Percentiles rank a stretch among this genome's conserved stretches.
These are phyloP conservation scores for Tachysurus fulvidraco DNA, from an alignment of 2,113 vertebrate genomes.

Conservation along the genomic window DNA sequence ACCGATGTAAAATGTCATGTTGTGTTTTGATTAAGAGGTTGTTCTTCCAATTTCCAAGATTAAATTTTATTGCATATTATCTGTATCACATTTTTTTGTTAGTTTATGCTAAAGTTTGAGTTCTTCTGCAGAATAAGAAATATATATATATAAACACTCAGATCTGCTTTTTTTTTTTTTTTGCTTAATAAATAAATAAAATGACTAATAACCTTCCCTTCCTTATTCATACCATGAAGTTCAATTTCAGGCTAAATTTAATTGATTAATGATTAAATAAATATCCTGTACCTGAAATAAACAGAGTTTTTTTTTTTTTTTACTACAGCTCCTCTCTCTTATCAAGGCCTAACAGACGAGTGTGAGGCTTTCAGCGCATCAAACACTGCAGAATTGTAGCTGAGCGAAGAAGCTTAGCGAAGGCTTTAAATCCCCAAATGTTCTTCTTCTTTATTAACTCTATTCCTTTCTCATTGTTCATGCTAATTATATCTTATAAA, in stretches of 20 bases:
- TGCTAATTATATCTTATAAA: conserved; percentile 66
- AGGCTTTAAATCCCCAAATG: conserved; percentile 47
- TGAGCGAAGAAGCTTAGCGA: conserved; percentile 40
- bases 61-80: not conserved
- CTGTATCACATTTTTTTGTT: not conserved
- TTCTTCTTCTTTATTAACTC: conserved; percentile 47
- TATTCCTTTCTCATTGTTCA: conserved; percentile 64
- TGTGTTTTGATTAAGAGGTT: too few species aligned
- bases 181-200: not conserved
- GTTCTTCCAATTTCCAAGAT: too few species aligned
- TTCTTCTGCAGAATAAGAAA: too few species aligned
- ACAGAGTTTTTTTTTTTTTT: not conserved
- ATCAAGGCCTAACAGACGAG: not conserved
- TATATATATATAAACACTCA: not conserved
- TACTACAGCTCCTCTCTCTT: not conserved
- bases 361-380: not conserved
- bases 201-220: not conserved
- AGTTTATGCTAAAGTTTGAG: not conserved
- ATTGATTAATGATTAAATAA: not conserved
- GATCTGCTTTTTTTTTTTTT: not conserved
- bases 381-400: conserved; percentile 36
- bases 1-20: too few species aligned
- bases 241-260: not conserved
- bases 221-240: not conserved
- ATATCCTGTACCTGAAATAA: not conserved